phyloP scores from a whole-genome alignment of 1,140 invertebrate species.

The Drosophila murphyi region DNA sequence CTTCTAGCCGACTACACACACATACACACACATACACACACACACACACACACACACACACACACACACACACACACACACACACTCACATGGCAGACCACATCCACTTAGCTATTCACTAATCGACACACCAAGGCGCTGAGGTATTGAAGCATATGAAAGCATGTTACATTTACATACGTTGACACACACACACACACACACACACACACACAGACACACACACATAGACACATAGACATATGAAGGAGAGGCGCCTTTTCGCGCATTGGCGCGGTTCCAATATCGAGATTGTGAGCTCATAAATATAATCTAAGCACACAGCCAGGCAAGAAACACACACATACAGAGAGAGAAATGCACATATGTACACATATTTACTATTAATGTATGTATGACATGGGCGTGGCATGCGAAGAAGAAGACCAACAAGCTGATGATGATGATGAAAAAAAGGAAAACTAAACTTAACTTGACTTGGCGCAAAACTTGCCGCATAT shows the following conservation, averaged over 20 bases:
- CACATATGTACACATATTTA: neutral
- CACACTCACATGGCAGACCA: neutral
- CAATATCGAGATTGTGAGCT: slow-evolving; percentile 29
- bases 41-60: neutral
- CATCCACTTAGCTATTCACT: slow-evolving; percentile 12
- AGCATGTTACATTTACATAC: slow-evolving; percentile 2
- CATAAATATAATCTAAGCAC: slow-evolving; percentile 45
- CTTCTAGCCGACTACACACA: slow-evolving; percentile 58
- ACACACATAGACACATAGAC: neutral
- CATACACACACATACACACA: slow-evolving; percentile 8
- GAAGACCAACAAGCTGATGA: slow-evolving; percentile 8
- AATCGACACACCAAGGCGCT: slow-evolving; percentile 3
- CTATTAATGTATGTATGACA: slow-evolving; percentile 30
- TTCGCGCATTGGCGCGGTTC: slow-evolving; percentile 7
- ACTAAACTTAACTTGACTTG: slow-evolving; percentile 53
- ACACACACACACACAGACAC: neutral
- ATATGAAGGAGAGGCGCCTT: neutral
- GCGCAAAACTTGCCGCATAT: slow-evolving; percentile 68
- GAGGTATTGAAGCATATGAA: neutral
- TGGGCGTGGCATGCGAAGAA: slow-evolving; percentile 67
- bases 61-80: neutral
- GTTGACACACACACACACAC: neutral
- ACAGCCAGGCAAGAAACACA: slow-evolving; percentile 13
- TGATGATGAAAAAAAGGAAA: slow-evolving; percentile 11
- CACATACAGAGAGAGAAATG: neutral